These are phyloP conservation scores for Emmelina monodactyla DNA, from an alignment of 2,888 invertebrate genomes.

Conservation along the genomic window DNA sequence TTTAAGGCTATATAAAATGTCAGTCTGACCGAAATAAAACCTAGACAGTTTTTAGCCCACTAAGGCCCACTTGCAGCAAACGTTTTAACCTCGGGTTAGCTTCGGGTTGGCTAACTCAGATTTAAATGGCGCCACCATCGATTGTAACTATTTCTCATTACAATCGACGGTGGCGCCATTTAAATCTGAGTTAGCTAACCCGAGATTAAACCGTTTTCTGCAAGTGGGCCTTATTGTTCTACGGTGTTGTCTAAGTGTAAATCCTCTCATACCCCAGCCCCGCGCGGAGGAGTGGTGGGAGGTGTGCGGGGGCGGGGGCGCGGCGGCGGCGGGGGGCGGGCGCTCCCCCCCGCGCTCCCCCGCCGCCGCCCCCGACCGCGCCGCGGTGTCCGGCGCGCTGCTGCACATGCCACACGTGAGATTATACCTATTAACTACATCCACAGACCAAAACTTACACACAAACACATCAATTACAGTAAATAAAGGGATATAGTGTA, in stretches of 20 bases:
- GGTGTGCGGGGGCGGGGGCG: constrained; percentile 30
- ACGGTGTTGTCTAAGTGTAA: constrained; percentile 30
- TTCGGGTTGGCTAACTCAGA: too few relatives aligned
- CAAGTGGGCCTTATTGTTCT: constrained; percentile 27
- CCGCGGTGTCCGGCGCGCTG: constrained; percentile 84
- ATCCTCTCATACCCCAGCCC: constrained; percentile 13
- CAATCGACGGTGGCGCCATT: too few relatives aligned
- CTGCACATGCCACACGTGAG: constrained; percentile 93
- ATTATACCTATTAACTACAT: constrained; percentile 21
- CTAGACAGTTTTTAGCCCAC: too few relatives aligned
- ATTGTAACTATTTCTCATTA: too few relatives aligned
- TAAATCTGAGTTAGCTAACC: too few relatives aligned
- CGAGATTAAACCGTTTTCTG: too few relatives aligned
- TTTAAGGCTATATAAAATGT: too few relatives aligned
- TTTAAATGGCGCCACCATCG: too few relatives aligned
- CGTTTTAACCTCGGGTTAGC: too few relatives aligned
- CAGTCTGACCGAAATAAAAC: too few relatives aligned
- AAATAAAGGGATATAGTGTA: neutral
- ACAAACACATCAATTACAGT: neutral
- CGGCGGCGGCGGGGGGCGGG: too few relatives aligned
- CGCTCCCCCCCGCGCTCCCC: constrained; percentile 19
- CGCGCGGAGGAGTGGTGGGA: constrained; percentile 71
- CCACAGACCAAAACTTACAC: neutral
- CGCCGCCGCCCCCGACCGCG: constrained; percentile 61
- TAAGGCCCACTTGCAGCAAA: too few relatives aligned